Evolutionary conservation across 1,140 invertebrate genomes (phyloP), one percentile per base, ranked within the genome.

Genomic region (Tenebrio molitor): DNA sequence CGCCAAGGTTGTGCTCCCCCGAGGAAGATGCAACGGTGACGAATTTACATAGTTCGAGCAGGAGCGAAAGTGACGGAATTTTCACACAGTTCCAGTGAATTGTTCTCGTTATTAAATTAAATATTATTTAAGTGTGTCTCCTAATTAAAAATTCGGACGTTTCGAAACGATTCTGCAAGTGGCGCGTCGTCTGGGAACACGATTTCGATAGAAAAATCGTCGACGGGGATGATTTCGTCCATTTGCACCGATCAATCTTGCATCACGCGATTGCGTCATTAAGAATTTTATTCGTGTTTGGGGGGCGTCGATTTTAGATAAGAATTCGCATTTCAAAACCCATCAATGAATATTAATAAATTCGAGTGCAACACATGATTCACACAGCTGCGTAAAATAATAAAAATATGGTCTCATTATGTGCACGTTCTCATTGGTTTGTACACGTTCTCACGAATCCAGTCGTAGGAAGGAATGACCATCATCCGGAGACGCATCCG

Each of bases 81-180:
- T 58, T 58, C 50, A 58, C 50, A 58, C 50, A 58, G 50, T 58
- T 58, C 29, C n/a, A 12, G 50, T n/a, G n/a, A 39, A 39, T 29
- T 58, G 44, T 50, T 50, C 15, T n/a, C 16, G 7, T 21, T 50
- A 3, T 29, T 29, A 29, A 4, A 4, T 29, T 29, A 29, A 29
- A 29, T 29, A 29, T 39, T 39, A 2, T 39, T 7, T 7, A 39
- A 5, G 12, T 2, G 36, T 39, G 6, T n/a, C n/a, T n/a, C 0
- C 14, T 25, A 58, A 12, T 58, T 7, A 53, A 53, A 53, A 53
- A 21, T 25, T 23, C 2, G 21, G 7, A 23, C 8, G 10, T 21
- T 44, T 53, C 4, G 1, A 53, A 21, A 10, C 8, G 10, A 23
- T 44, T 44, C 2, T 16, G 14, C 3, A 8, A 29, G 8, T 29